Percentiles rank a stretch among this genome's conserved stretches.
Evolutionary conservation across 2,888 invertebrate species (phyloP).

Genomic region (Drosophila ezoana): DNA sequence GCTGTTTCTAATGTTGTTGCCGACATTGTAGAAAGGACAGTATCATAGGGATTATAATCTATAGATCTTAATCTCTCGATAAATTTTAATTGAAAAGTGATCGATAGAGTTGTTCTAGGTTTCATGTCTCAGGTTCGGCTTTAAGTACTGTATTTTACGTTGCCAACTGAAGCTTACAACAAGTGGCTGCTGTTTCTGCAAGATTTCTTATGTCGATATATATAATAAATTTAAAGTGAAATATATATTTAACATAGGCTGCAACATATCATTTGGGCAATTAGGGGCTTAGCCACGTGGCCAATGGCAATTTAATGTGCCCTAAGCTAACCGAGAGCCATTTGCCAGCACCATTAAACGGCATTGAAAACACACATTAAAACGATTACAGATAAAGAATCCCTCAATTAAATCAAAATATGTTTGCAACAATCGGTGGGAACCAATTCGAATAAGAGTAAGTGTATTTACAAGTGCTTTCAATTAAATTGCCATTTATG

Average conservation of each 20-base stretch:
- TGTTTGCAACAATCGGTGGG: conserved; percentile 29
- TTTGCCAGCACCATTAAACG: conserved; percentile 66
- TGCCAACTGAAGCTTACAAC: too few species aligned
- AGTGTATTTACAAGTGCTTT: conserved; percentile 13
- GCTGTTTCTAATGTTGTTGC: too few species aligned
- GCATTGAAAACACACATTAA: conserved; percentile 72
- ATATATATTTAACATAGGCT: neutral
- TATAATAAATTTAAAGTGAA: neutral
- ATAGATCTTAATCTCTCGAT: too few species aligned
- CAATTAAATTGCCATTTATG: conserved; percentile 43
- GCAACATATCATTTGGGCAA: conserved; percentile 29
- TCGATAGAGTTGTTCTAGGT: too few species aligned
- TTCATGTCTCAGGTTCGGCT: too few species aligned
- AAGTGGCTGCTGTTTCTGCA: too few species aligned
- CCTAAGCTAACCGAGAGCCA: conserved; percentile 63
- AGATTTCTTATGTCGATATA: neutral
- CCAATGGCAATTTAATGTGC: conserved; percentile 56
- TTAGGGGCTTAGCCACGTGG: conserved; percentile 34
- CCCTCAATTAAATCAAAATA: conserved; percentile 26
- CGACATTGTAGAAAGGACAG: too few species aligned
- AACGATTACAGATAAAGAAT: conserved; percentile 54
- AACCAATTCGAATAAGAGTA: conserved; percentile 2
- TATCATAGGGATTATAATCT: too few species aligned
- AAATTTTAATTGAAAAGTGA: too few species aligned
- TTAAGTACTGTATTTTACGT: too few species aligned